phyloP scores from a whole-genome alignment of 2,113 vertebrate species.

The Bujurquina vittata region DNA sequence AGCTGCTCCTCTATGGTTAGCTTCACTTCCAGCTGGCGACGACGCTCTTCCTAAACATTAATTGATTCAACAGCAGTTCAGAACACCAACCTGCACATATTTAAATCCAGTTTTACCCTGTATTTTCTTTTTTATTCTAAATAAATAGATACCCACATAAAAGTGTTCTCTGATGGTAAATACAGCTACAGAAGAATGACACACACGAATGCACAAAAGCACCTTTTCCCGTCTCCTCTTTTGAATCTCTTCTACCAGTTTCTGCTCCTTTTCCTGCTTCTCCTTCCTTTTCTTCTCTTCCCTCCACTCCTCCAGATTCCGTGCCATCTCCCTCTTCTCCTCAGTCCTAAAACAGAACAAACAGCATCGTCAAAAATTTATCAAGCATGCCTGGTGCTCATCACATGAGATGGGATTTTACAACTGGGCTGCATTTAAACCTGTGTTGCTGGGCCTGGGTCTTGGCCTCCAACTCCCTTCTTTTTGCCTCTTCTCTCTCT shows the following conservation, averaged over 20 bases:
- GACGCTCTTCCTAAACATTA: slow-evolving; percentile 73
- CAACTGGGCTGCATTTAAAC: not conserved
- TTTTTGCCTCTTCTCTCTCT: slow-evolving; percentile 66
- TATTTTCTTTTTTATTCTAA: not conserved
- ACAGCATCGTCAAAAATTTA: not conserved
- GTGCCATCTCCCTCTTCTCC: slow-evolving; percentile 75
- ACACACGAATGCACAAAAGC: not conserved
- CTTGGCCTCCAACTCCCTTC: slow-evolving; percentile 45
- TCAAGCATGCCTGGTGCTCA: not conserved
- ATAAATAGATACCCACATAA: not conserved
- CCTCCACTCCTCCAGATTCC: slow-evolving; percentile 82
- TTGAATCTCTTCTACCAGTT: slow-evolving; percentile 77
- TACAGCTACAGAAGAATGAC: not conserved
- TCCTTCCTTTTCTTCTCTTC: slow-evolving; percentile 78
- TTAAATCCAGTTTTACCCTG: not conserved
- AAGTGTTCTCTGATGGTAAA: not conserved
- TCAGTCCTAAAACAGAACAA: slow-evolving; percentile 59
- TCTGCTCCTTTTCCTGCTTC: slow-evolving; percentile 76
- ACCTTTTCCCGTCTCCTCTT: slow-evolving; percentile 74
- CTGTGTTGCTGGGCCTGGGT: slow-evolving; percentile 74
- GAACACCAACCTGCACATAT: not conserved
- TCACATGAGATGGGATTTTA: not conserved
- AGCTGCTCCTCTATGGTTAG: slow-evolving; percentile 78
- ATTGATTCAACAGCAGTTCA: not conserved
- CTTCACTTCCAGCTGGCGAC: slow-evolving; percentile 80